Evolutionary conservation across 2,113 vertebrate species (phyloP).

Genomic region (Nothoprocta pentlandii): DNA sequence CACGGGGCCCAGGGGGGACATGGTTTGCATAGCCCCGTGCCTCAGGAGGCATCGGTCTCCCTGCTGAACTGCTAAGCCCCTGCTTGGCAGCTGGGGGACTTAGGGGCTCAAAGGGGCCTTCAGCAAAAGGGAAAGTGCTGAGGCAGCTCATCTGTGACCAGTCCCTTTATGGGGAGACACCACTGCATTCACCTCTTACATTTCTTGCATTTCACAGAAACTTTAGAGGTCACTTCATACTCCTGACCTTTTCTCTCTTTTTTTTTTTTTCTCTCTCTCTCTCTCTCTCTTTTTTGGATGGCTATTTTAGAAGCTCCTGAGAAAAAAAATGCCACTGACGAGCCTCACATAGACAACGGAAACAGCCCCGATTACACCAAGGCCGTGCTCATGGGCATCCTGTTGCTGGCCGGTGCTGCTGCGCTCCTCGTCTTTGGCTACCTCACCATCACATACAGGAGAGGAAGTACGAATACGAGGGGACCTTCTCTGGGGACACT

Average conservation of each 20-base stretch:
- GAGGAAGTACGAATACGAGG: constrained; percentile 31
- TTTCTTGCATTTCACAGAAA: neutral
- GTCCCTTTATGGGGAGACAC: neutral
- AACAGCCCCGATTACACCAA: neutral
- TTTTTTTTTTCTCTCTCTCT: neutral
- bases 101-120: neutral
- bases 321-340: neutral
- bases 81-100: neutral
- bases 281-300: neutral
- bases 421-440: constrained; percentile 32
- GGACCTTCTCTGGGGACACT: neutral
- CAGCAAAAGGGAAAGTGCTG: neutral
- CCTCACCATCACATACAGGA: neutral
- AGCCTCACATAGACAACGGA: neutral
- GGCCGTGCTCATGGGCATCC: neutral
- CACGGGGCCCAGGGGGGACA: neutral
- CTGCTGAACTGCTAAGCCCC: neutral
- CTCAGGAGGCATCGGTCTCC: neutral
- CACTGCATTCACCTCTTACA: neutral
- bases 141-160: neutral
- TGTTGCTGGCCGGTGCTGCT: neutral
- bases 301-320: constrained; percentile 4
- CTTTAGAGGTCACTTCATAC: neutral
- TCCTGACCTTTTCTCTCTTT: neutral
- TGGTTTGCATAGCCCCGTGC: neutral